phyloP scores from a whole-genome alignment of 2,797 vertebrate species.

The Dromococcyx pavoninus region DNA sequence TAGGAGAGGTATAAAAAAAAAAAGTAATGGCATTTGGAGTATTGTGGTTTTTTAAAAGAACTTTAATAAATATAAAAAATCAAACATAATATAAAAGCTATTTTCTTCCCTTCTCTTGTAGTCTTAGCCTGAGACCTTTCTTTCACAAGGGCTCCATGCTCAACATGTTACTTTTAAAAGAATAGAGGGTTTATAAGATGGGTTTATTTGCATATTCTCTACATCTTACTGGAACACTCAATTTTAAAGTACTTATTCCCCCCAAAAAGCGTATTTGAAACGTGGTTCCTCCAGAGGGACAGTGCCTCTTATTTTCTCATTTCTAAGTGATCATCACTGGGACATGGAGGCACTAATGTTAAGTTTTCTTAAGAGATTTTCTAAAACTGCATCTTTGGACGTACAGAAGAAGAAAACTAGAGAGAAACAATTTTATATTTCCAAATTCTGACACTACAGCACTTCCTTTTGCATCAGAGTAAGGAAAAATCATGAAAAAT shows the following conservation, averaged over 20 bases:
- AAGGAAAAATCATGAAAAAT: not conserved
- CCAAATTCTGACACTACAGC: not conserved
- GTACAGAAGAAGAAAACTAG: not conserved
- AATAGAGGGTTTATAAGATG: not conserved
- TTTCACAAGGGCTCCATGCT: not conserved
- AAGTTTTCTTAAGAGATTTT: not conserved
- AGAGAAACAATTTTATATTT: not conserved
- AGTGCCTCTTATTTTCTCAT: not conserved
- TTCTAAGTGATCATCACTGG: not conserved
- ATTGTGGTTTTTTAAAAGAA: not conserved
- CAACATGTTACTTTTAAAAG: not conserved
- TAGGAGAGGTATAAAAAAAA: not conserved
- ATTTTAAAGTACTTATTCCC: not conserved
- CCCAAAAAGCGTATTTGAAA: not conserved
- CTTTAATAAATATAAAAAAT: not conserved
- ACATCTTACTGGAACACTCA: not conserved
- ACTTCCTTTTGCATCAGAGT: not conserved
- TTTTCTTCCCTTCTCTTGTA: not conserved
- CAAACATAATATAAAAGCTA: not conserved
- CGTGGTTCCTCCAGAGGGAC: not conserved
- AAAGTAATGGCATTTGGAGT: not conserved
- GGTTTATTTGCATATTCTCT: not conserved
- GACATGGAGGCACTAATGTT: not conserved
- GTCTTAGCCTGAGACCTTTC: not conserved
- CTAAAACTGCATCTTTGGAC: not conserved